Evolutionary conservation across 2,888 invertebrate species (phyloP), one percentile per base, ranked within the genome.

Genomic region (Neuroscelio doddi): DNA sequence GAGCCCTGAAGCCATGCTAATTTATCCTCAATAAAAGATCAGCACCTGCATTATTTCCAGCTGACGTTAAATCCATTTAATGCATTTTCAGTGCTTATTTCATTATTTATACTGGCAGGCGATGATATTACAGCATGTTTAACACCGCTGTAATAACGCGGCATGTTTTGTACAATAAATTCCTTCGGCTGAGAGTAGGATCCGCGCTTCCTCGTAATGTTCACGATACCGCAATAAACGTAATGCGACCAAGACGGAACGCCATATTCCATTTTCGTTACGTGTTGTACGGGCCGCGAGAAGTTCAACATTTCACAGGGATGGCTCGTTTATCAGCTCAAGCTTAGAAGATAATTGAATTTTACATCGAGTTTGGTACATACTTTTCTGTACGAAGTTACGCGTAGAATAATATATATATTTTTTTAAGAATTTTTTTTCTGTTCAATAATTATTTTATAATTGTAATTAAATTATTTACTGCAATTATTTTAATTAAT

Each of bases 111-210:
- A 41, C 56, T 46, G 34, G 39, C 63, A 15, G 30, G 41, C 63
- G 59, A 63, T 63, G 52, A 67, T 62, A 62, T 52, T 59, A 58
- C 67, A 51, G 63, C 55, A 39, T 63, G 63, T 64, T 68, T 63
- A 61, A 64, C 68, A 64, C 64, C 63, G 50, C 24, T 29, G 59
- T 45, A 56, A 68, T 59, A 59, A 51, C 59, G 64, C 58, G 51
- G 66, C 49, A 56, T 58, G 62, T 58, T 66, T 55, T 62, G 63
- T 52, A 59, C 63, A 64, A 69, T 69, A 66, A 69, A 69, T 69
- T 69, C 64, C 58, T 64, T 49, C 58, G 30, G 47, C 42, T 47
- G 62, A 4, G 3, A 41, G 53, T 51, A 53, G 53, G 64, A 69
- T 64, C 64, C 62, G 62, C 64, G 61, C 66, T 64, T 67, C 61